phyloP scores from a whole-genome alignment of 2,888 invertebrate species.

The Sipunculus nudus region DNA sequence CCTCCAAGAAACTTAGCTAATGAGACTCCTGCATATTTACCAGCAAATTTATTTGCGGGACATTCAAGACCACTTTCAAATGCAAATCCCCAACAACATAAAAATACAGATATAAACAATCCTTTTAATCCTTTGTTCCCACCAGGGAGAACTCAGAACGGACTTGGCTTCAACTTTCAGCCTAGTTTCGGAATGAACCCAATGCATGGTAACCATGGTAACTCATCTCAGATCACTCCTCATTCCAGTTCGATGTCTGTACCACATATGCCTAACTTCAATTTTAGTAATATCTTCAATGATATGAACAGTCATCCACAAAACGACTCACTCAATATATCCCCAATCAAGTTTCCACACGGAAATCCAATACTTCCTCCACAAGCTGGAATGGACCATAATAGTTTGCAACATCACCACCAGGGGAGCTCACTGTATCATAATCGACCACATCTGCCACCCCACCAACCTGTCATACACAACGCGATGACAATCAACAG shows the following conservation, averaged over 20 bases:
- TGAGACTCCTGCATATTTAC: conserved; percentile 57
- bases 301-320: conserved; percentile 53
- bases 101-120: conserved; percentile 49
- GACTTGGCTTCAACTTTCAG: conserved; percentile 60
- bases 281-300: conserved; percentile 59
- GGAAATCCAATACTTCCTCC: conserved; percentile 53
- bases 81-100: conserved; percentile 48
- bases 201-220: conserved; percentile 50
- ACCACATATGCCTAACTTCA: conserved; percentile 63
- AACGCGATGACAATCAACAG: conserved; percentile 63
- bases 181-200: conserved; percentile 58
- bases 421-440: conserved; percentile 45
- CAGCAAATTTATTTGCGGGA: conserved; percentile 53
- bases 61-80: conserved; percentile 47
- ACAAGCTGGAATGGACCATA: conserved; percentile 40
- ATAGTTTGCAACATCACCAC: conserved; percentile 22
- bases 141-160: conserved; percentile 53
- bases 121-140: conserved; percentile 55
- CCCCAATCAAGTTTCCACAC: conserved; percentile 64
- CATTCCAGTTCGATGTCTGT: conserved; percentile 47
- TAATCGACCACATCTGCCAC: conserved; percentile 54
- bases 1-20: conserved; percentile 52
- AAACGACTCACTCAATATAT: conserved; percentile 57
- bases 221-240: conserved; percentile 50
- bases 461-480: conserved; percentile 49